These are phyloP conservation scores for Platalea minor DNA, from an alignment of 2,797 vertebrate genomes.

Conservation along the genomic window DNA sequence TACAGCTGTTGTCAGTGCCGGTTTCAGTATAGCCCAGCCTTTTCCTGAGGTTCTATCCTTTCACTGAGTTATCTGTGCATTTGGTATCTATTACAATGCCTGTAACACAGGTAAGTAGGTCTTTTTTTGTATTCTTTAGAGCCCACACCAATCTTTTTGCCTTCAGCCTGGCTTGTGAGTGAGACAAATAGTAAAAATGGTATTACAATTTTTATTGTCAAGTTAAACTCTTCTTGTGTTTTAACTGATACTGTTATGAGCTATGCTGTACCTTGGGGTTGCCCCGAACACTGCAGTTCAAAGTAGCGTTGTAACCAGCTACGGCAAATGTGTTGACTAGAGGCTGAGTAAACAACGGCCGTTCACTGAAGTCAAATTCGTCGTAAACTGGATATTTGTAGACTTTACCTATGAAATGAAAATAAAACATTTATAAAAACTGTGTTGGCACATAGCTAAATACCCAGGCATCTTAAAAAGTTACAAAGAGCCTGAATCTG, in stretches of 20 bases:
- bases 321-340: slow-evolving; percentile 90
- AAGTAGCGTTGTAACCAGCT: slow-evolving; percentile 92
- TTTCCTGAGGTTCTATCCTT: background rate
- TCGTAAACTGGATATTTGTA: slow-evolving; percentile 88
- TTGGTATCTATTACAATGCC: background rate
- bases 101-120: background rate
- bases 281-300: slow-evolving; percentile 95
- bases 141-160: background rate
- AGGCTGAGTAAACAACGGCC: slow-evolving; percentile 92
- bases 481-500: background rate
- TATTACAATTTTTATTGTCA: background rate
- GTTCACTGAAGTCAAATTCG: slow-evolving; percentile 89
- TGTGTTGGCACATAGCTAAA: background rate
- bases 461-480: background rate
- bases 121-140: background rate
- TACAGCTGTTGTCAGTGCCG: background rate
- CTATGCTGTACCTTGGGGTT: slow-evolving; percentile 88
- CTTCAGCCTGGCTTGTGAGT: background rate
- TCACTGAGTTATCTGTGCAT: background rate
- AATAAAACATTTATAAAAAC: background rate
- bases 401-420: slow-evolving; percentile 79
- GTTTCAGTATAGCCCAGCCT: background rate
- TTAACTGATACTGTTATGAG: background rate
- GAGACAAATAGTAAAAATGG: background rate
- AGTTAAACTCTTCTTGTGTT: accelerated